Evolutionary conservation across 2,888 invertebrate genomes (phyloP).

Genomic region (Metallyticus violacea): DNA sequence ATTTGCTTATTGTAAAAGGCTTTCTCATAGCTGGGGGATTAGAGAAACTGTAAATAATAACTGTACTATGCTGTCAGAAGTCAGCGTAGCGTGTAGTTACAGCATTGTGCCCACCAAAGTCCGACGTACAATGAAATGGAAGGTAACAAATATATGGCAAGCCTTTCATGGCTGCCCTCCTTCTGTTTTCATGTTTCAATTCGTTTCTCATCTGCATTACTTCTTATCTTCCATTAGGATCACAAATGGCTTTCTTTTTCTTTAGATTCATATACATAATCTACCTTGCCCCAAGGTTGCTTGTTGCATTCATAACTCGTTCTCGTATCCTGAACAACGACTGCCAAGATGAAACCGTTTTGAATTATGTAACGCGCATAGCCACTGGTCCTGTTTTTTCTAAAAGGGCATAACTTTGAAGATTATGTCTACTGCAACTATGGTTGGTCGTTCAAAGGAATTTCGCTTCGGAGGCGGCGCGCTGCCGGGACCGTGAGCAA

Average conservation of each 20-base stretch:
- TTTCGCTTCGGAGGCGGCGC: not conserved
- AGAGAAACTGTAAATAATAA: not conserved
- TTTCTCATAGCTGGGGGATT: not conserved
- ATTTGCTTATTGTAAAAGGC: not conserved
- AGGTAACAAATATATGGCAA: not conserved
- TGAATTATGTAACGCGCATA: not conserved
- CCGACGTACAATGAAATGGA: not conserved
- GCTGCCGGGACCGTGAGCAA: not conserved
- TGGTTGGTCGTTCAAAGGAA: not conserved
- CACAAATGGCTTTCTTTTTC: not conserved
- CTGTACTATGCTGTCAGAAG: not conserved
- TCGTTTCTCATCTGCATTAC: not conserved
- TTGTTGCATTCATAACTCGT: not conserved
- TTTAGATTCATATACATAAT: not conserved
- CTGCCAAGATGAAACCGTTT: not conserved
- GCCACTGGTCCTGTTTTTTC: not conserved
- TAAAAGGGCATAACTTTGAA: not conserved
- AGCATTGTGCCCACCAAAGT: not conserved
- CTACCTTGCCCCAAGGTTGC: not conserved
- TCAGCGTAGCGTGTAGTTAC: not conserved
- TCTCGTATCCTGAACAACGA: not conserved
- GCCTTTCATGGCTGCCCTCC: not conserved
- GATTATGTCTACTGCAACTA: not conserved
- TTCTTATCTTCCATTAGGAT: not conserved
- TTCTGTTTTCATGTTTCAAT: not conserved